Percentiles rank a stretch among this genome's conserved stretches.
Evolutionary conservation across 2,113 vertebrate genomes (phyloP).

Genomic region (Platanista minor): DNA sequence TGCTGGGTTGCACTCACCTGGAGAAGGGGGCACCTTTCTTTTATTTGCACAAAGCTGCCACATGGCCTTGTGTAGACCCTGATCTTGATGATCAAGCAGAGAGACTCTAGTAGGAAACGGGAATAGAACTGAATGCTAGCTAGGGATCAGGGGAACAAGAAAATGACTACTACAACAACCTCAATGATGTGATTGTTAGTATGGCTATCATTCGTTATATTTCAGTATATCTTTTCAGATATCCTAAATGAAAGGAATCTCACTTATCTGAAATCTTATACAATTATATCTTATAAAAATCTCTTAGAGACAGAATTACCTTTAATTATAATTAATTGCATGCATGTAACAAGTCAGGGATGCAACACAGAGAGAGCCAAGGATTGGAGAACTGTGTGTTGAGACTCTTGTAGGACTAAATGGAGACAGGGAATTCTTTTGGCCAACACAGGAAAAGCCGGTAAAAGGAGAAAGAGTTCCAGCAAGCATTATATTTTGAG

Average conservation of each 20-base stretch:
- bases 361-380: background rate
- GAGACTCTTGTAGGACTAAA: background rate
- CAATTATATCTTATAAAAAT: background rate
- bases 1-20: background rate
- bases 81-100: background rate
- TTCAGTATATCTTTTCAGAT: background rate
- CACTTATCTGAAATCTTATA: background rate
- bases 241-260: background rate
- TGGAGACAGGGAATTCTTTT: background rate
- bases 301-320: background rate
- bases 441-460: background rate
- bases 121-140: background rate
- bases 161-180: background rate
- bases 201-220: background rate
- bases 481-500: background rate
- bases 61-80: background rate
- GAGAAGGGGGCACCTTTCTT: background rate
- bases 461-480: background rate
- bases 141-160: background rate
- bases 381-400: background rate
- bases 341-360: background rate
- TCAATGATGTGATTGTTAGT: background rate
- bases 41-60: background rate
- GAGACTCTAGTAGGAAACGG: background rate
- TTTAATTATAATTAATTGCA: background rate